Base-by-base conservation (phyloP, 2,113 vertebrate species). In the Reinhardtius hippoglossoides region DNA sequence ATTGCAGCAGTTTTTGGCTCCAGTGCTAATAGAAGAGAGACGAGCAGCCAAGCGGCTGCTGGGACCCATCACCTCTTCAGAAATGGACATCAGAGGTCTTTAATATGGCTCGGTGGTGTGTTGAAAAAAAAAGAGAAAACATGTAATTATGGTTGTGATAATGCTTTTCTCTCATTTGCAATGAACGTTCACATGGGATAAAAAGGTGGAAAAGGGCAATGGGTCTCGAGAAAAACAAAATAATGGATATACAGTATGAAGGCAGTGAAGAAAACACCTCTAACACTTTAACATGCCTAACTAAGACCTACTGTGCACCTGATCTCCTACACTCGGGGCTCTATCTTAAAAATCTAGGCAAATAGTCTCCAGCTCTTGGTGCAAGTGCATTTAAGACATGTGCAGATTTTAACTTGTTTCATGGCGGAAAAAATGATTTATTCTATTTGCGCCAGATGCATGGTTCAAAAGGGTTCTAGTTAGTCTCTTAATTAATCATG, bases 1-100 rank as follows among this genome's bases (percentile, higher is more conserved):
- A 89, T 87, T 89, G 83, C 82, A 65, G 77, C 78, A 83, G 73
- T 74, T 81, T 86, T 88, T 88, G 84, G 91, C 86, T 83, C 37
- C 42, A 8, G 55, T 52, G 73, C 65, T 85, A 81, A 88, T 87
- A 81, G 84, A 84, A 77, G 72, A 67, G 66, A 73, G 78, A 89
- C 81, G 84, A 88, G 72, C 79, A 75, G 71, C 57, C 78, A 20
- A 72, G 71, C 59, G 14, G 71, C 60, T 16, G 24, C 63, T 40
- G 61, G 69, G 78, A 80, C 66, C 18, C 5, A 68, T 77, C 54
- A 1, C 63, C 83, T 76, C 77, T 73, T 81, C 76, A 75, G 62
- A 79, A 71, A 77, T 60, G 62, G 73, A 81, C 81, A 67, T 86
- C 67, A 81, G 68, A 66, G 44, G 37, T 78, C 46, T 77, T 82